Percentiles rank a stretch among this genome's conserved stretches.
Evolutionary conservation across 2,797 vertebrate genomes (phyloP).

Genomic region (Limnodromus scolopaceus): DNA sequence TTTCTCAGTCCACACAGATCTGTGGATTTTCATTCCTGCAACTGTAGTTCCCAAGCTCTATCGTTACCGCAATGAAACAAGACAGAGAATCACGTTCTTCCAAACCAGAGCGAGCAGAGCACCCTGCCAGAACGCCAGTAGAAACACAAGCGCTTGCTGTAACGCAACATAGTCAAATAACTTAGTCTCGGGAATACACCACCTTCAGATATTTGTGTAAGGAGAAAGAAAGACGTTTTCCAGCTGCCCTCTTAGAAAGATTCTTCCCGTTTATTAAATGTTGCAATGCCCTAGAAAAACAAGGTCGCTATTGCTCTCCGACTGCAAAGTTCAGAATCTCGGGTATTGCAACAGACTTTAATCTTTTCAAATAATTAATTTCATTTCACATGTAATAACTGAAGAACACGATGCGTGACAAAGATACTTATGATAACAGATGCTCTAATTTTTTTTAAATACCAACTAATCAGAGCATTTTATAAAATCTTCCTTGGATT

Average conservation of each 20-base stretch:
- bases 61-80: not conserved
- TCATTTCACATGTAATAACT: not conserved
- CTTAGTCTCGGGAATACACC: not conserved
- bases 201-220: not conserved
- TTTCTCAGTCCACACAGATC: not conserved
- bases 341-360: not conserved
- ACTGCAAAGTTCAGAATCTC: not conserved
- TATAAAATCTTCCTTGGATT: not conserved
- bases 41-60: not conserved
- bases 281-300: not conserved
- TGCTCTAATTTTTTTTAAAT: not conserved
- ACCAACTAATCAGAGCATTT: not conserved
- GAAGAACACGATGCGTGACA: not conserved
- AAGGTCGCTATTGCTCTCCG: not conserved
- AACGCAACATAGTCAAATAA: not conserved
- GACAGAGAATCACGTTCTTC: fast-evolving
- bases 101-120: not conserved
- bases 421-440: not conserved
- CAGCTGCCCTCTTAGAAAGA: not conserved
- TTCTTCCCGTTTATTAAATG: not conserved
- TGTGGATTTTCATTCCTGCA: not conserved
- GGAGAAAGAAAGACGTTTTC: not conserved
- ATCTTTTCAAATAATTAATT: not conserved
- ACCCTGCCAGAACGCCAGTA: not conserved
- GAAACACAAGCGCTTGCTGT: not conserved